phyloP scores from a whole-genome alignment of 2,797 vertebrate genomes.

The Acanthurus leucopareius region DNA sequence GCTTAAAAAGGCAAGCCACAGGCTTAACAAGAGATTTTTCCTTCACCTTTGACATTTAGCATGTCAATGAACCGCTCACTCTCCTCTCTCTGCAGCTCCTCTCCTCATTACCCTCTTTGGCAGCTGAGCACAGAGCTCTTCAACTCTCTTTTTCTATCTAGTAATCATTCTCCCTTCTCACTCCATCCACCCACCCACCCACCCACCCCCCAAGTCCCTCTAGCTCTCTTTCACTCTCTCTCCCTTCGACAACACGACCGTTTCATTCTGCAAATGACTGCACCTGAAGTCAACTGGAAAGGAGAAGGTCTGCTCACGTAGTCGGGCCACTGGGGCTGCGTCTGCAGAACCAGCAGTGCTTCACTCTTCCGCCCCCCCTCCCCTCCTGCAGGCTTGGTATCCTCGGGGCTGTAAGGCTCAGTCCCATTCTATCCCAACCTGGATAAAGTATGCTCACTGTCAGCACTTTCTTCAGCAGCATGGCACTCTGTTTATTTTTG shows the following conservation, averaged over 20 bases:
- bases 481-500: constrained; percentile 88
- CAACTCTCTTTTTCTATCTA: constrained; percentile 46
- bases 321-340: constrained; percentile 25
- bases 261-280: constrained; percentile 80
- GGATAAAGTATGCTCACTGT: constrained; percentile 83
- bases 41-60: constrained; percentile 80
- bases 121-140: constrained; percentile 53
- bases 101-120: constrained; percentile 76
- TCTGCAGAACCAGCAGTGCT: constrained; percentile 55
- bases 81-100: constrained; percentile 57
- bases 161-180: constrained; percentile 43
- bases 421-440: constrained; percentile 80
- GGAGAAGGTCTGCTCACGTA: constrained; percentile 57
- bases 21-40: constrained; percentile 75
- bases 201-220: not conserved
- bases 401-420: constrained; percentile 69
- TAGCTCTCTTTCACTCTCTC: constrained; percentile 21
- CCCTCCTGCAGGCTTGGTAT: constrained; percentile 56
- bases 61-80: constrained; percentile 72
- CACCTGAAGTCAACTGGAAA: constrained; percentile 83
- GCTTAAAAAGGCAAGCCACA: constrained; percentile 49
- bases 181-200: not conserved
- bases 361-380: constrained; percentile 2
- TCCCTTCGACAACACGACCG: constrained; percentile 53
- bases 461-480: constrained; percentile 84